Evolutionary conservation across 2,888 invertebrate genomes (phyloP).

Genomic region (Drosophila rubida): DNA sequence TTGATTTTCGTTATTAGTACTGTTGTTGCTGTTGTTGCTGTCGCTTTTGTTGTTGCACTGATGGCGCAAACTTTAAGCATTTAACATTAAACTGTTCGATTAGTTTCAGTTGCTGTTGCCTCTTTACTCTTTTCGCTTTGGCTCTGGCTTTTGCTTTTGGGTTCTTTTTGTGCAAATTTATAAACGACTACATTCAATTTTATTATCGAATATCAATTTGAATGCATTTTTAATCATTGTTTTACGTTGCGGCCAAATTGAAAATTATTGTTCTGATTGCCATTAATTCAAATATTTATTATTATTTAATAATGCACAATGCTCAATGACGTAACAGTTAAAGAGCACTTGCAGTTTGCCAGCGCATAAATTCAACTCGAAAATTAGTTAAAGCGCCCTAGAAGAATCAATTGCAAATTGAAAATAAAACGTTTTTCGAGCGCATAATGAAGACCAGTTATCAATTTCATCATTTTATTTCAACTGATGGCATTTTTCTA

Average conservation of each 20-base stretch:
- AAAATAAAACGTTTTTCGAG: neutral
- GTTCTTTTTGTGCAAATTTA: constrained; percentile 46
- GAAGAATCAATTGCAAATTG: neutral
- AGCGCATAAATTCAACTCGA: constrained; percentile 3
- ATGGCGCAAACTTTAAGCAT: constrained; percentile 64
- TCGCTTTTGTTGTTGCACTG: constrained; percentile 41
- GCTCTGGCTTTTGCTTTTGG: constrained; percentile 2
- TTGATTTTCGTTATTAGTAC: constrained; percentile 63
- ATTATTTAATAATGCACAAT: constrained; percentile 43
- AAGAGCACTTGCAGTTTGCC: neutral
- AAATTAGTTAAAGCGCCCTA: constrained; percentile 1
- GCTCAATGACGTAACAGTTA: neutral
- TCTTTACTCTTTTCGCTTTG: constrained; percentile 1
- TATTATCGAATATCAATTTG: constrained; percentile 72
- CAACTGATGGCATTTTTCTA: neutral
- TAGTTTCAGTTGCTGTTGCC: constrained; percentile 48
- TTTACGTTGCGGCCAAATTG: constrained; percentile 58
- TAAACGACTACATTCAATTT: constrained; percentile 55
- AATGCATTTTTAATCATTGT: constrained; percentile 75
- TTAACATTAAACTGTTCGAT: constrained; percentile 66
- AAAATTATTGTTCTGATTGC: constrained; percentile 58
- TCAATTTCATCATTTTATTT: too few relatives aligned
- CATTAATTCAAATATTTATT: constrained; percentile 52
- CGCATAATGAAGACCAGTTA: neutral
- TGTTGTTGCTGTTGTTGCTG: constrained; percentile 43